Base-by-base conservation (phyloP, 2,888 invertebrate species). In the Drosophila fungiperda region DNA sequence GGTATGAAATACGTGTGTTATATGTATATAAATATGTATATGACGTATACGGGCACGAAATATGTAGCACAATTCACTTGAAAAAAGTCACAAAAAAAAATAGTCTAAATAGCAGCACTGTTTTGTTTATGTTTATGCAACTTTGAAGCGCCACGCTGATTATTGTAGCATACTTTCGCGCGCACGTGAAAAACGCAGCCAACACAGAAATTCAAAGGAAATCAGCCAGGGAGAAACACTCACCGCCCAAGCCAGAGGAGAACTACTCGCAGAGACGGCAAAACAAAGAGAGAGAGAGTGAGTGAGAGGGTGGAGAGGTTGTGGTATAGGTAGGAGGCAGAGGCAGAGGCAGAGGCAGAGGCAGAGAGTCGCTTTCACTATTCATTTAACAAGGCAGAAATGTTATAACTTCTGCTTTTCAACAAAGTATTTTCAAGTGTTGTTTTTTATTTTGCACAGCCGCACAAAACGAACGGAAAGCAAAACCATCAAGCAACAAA, bases 51-150 rank as follows among this genome's bases (percentile, higher is more conserved):
- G 33, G 40, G 49, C 63, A 68, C 54, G 9, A 23, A 53, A 73
- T 42, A 53, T 45, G 15, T 29, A 36, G 26, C 74, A 71, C 74
- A 57, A 40, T 53, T 48, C 71, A 71, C 71, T 71, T 73, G 20
- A 71, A 72, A 72, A 68, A 57, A 55, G 52, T 40, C 68, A 71
- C 74, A 48, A n/a, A 23, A 64, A 73, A 73, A 71, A 73, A 64
- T 12, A 15, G 55, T 55, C 45, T 48, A 17, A 52, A 45, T 38
- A 35, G 73, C 58, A 58, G 58, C 80, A 40, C 32, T 50, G 57
- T 62, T 68, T 45, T 84, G 64, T 82, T 87, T 82, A 70, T 82
- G 73, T 85, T 88, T 83, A 90, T 79, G 89, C 89, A 88, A 88
- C 68, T 58, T 69, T 68, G 33, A 7, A 52, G 35, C 55, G 42